Base-by-base conservation (phyloP, 2,797 vertebrate species). In the Chaetophractus vellerosus region DNA sequence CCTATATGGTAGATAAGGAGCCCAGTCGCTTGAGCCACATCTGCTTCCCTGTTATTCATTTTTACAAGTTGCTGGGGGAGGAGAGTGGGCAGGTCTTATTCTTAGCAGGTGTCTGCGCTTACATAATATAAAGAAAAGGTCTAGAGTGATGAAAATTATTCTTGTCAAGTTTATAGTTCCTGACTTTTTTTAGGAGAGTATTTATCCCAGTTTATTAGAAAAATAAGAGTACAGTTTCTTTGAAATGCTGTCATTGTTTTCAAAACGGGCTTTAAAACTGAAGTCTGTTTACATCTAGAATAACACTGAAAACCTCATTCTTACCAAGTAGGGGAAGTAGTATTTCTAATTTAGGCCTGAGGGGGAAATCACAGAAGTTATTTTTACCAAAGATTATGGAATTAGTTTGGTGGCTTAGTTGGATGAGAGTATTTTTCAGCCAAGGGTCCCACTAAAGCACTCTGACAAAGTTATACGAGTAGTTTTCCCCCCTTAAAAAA, bases 141-240 rank as follows among this genome's bases (percentile, higher is more conserved):
- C 26, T 94, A 81, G 38, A 90, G 64, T 63, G 75, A 89, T 61
- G 48, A 78, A 92, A 75, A 80, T 48, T 86, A 79, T 92, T 95
- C 48, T 52, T 85, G 75, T 87, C 71, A 88, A 57, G 68, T 90
- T 95, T 97, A 78, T 74, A 78, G 76, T 93, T 94, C 55, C 90
- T 93, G 85, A 63, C 72, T 28, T 94, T 95, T 38, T 92, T 76
- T 85, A 91, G 38, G 95, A 82, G 80, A 63, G 41, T 19, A 31
- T 79, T 18, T 84, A 33, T 91, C 55, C 18, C 19, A 52, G 41
- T 83, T 95, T 66, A 88, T 86, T 80, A 89, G 84, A 48, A 78
- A 91, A 90, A 66, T 88, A 50, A 71, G 93, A 91, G 16, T 82
- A n/a, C 4, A 38, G 23, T 82, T 94, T 85, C 74, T 95, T 91